Percentiles rank a stretch among this genome's conserved stretches.
Conservation (phyloP, 2,113 vertebrate genomes). For the Pseudorhombus dupliciocellatus region DNA sequence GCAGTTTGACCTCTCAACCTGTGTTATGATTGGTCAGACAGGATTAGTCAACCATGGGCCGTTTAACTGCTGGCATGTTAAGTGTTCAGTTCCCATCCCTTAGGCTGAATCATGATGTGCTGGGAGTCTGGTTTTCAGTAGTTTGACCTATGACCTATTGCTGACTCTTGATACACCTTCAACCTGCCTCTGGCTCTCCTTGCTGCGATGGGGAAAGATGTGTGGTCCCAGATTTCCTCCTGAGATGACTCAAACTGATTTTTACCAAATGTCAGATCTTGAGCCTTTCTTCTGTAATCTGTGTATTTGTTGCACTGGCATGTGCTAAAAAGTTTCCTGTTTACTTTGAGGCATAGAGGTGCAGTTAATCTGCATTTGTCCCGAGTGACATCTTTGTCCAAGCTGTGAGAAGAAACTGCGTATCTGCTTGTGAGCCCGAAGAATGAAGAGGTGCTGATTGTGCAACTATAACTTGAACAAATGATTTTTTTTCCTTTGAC, state of each 20-base stretch:
- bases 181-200: constrained; percentile 40
- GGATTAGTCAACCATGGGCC: constrained; percentile 61
- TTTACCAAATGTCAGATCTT: constrained; percentile 9
- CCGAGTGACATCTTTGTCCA: constrained; percentile 44
- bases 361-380: constrained; percentile 64
- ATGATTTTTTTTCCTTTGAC: too few relatives aligned
- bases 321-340: constrained; percentile 42
- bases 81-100: constrained; percentile 68
- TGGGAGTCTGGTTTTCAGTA: constrained; percentile 65
- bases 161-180: constrained; percentile 18
- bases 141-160: constrained; percentile 65
- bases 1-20: constrained; percentile 66
- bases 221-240: constrained; percentile 22
- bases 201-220: constrained; percentile 13
- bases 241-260: not conserved
- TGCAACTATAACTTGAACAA: not conserved
- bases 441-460: not conserved
- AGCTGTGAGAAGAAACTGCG: constrained; percentile 12
- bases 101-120: constrained; percentile 57
- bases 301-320: constrained; percentile 26
- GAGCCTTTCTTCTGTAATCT: constrained; percentile 13
- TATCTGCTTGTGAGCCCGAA: constrained; percentile 7
- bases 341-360: constrained; percentile 45
- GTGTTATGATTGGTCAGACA: constrained; percentile 65
- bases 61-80: constrained; percentile 69